Evolutionary conservation across 1,140 invertebrate species (phyloP).

Genomic region (Galendromus occidentalis): DNA sequence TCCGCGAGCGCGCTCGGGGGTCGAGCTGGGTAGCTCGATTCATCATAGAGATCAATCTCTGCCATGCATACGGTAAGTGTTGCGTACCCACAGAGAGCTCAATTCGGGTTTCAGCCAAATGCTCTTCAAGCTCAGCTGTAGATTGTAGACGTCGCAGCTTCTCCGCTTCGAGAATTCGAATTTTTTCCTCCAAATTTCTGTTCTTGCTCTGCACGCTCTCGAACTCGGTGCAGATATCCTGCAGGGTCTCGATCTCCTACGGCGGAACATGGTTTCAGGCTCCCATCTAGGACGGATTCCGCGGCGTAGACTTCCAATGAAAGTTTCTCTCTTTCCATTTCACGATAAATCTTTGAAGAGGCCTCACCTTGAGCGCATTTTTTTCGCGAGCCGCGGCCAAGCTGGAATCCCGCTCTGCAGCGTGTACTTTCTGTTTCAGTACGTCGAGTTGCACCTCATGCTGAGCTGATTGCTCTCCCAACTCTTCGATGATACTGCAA

Average conservation of each 20-base stretch:
- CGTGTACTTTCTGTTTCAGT: neutral
- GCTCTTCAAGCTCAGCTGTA: neutral
- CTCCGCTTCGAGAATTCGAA: neutral
- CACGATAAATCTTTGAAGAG: too few relatives aligned
- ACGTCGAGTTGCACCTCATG: neutral
- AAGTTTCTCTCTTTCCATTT: neutral
- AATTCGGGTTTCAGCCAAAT: neutral
- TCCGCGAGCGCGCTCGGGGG: too few relatives aligned
- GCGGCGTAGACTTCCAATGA: neutral
- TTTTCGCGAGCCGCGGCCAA: neutral
- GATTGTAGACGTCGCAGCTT: neutral
- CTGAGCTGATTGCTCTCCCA: neutral
- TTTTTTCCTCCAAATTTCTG: neutral
- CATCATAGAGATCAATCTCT: too few relatives aligned
- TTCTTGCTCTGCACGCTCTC: neutral
- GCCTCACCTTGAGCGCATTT: neutral
- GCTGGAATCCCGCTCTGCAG: neutral
- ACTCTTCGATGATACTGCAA: neutral
- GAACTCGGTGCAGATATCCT: neutral
- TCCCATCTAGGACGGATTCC: neutral
- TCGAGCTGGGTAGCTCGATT: too few relatives aligned
- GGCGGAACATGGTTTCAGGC: neutral
- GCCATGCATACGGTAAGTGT: too few relatives aligned
- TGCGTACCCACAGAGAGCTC: neutral
- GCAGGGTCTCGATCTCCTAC: neutral